Conservation (phyloP, 2,113 vertebrate genomes). For the Cheirogaleus medius region DNA sequence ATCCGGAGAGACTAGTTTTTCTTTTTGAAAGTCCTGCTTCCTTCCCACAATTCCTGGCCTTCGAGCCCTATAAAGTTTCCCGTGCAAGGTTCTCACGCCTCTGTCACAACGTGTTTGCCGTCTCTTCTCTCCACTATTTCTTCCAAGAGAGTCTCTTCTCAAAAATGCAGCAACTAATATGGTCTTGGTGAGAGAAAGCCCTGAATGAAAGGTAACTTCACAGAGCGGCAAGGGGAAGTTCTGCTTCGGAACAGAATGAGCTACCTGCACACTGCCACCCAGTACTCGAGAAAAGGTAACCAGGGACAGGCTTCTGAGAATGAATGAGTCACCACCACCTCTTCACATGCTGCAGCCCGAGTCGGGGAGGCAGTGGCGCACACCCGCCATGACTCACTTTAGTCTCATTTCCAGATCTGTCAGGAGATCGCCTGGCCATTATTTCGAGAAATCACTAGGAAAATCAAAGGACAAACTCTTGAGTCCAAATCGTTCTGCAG, state of each 20-base stretch:
- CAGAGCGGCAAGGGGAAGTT: neutral
- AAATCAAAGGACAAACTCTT: slow-evolving; percentile 76
- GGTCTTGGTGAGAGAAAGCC: neutral
- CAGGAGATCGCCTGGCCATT: neutral
- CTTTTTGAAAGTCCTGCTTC: neutral
- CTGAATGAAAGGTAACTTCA: neutral
- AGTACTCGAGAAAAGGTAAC: neutral
- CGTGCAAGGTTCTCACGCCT: neutral
- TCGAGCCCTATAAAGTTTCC: neutral
- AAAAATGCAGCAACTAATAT: neutral
- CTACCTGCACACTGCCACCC: neutral
- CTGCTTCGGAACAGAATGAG: neutral
- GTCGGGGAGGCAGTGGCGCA: neutral
- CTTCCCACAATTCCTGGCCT: neutral
- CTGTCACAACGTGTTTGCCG: neutral
- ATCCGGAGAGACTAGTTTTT: neutral
- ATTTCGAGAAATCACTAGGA: slow-evolving; percentile 49
- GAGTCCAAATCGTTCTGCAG: slow-evolving; percentile 72
- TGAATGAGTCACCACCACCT: neutral
- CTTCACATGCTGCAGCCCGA: neutral
- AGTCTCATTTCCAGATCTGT: neutral
- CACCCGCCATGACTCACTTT: neutral
- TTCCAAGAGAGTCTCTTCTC: neutral
- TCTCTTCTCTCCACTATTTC: neutral
- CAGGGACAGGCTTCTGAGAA: neutral